Conservation (phyloP, 2,888 invertebrate genomes). For the Aleiodes leptofemur region DNA sequence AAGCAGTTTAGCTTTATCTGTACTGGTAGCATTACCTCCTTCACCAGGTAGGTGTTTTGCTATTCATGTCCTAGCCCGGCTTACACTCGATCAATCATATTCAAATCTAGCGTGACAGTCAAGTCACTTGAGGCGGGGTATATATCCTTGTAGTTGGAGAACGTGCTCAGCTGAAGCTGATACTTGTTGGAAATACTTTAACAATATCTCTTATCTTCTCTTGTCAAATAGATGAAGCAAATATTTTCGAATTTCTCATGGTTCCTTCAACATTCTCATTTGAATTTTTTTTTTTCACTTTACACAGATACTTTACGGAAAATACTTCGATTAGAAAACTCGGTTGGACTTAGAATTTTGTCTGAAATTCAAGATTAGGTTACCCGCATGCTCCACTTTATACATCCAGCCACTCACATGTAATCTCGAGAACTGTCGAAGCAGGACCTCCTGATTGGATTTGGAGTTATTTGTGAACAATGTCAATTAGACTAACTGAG, state of each 20-base stretch:
- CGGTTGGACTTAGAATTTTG: too few species aligned
- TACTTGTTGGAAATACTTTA: constrained; percentile 24
- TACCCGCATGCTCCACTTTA: too few species aligned
- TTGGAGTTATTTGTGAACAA: too few species aligned
- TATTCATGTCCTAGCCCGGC: constrained; percentile 62
- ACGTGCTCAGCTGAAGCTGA: constrained; percentile 30
- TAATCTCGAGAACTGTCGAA: too few species aligned
- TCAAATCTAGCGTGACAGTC: constrained; percentile 60
- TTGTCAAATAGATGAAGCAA: background rate
- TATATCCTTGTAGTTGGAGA: constrained; percentile 35
- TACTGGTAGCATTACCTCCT: constrained; percentile 5
- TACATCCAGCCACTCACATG: too few species aligned
- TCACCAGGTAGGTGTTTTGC: constrained; percentile 52
- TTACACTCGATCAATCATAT: constrained; percentile 70
- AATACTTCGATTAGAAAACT: too few species aligned
- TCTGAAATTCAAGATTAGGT: too few species aligned
- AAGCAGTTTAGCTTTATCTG: constrained; percentile 30
- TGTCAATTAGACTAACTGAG: too few species aligned
- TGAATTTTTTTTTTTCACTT: background rate
- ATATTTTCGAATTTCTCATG: background rate
- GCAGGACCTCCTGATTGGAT: too few species aligned
- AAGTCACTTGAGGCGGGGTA: constrained; percentile 24
- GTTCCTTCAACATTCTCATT: background rate
- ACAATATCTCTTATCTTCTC: background rate
- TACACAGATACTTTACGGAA: background rate